Evolutionary conservation across 2,888 invertebrate species (phyloP).

Genomic region (Timema cristinae): DNA sequence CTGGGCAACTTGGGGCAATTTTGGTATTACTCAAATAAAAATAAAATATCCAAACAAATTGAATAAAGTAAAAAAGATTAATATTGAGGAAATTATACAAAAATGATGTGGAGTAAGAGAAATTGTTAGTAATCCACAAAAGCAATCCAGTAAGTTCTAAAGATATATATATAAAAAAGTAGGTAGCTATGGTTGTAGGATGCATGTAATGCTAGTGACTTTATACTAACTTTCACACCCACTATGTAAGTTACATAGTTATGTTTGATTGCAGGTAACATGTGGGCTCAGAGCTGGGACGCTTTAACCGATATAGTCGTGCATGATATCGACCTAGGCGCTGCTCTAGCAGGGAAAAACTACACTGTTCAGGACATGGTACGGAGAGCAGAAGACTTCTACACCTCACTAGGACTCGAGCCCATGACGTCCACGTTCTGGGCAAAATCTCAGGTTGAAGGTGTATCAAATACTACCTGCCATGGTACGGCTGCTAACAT

Average conservation of each 20-base stretch:
- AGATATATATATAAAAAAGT: no score
- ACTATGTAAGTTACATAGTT: not conserved
- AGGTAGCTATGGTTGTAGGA: no score
- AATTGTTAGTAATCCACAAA: no score
- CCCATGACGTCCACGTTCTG: slow-evolving; percentile 60
- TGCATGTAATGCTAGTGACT: no score
- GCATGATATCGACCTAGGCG: slow-evolving; percentile 46
- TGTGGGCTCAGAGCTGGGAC: slow-evolving; percentile 46
- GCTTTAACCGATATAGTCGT: slow-evolving; percentile 40
- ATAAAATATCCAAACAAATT: no score
- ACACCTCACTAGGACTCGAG: slow-evolving; percentile 59
- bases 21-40: no score
- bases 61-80: no score
- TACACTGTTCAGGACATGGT: slow-evolving; percentile 54
- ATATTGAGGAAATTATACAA: no score
- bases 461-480: slow-evolving; percentile 44
- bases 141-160: no score
- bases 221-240: no score
- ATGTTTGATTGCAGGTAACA: slow-evolving; percentile 40
- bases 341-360: slow-evolving; percentile 45
- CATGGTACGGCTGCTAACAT: slow-evolving; percentile 72
- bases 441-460: slow-evolving; percentile 47
- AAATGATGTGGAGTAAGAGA: no score
- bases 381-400: slow-evolving; percentile 62
- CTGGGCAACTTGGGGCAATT: no score